Conservation (phyloP, 1,140 invertebrate genomes). For the Scaptomyza pallida region DNA sequence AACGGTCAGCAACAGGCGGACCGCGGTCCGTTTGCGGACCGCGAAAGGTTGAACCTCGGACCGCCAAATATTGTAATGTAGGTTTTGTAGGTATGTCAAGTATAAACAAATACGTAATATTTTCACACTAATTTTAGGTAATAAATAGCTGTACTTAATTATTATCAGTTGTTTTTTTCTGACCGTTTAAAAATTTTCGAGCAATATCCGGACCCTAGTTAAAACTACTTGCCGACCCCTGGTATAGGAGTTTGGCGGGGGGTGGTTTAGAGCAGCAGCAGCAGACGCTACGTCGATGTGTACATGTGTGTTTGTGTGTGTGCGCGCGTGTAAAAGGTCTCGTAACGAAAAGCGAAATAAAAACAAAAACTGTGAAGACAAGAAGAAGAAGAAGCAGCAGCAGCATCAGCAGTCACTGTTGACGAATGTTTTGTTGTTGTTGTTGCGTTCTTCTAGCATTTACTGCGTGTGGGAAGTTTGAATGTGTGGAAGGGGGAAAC, state of each 20-base stretch:
- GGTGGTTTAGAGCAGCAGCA: constrained; percentile 13
- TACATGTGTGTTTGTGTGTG: constrained; percentile 66
- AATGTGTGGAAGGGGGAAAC: background rate
- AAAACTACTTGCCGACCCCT: too few relatives aligned
- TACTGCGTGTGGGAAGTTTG: constrained; percentile 10
- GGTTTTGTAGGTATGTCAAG: too few relatives aligned
- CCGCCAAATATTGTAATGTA: too few relatives aligned
- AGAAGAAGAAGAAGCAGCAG: constrained; percentile 50
- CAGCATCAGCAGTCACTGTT: constrained; percentile 33
- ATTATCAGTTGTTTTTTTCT: too few relatives aligned
- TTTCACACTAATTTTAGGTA: too few relatives aligned
- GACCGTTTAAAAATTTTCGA: too few relatives aligned
- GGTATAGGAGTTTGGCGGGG: background rate
- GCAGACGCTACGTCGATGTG: constrained; percentile 34
- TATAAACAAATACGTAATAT: too few relatives aligned
- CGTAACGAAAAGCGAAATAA: constrained; percentile 78
- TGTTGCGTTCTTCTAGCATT: constrained; percentile 28
- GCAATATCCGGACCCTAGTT: too few relatives aligned
- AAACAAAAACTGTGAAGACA: constrained; percentile 74
- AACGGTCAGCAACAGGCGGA: too few relatives aligned
- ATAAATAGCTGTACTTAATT: too few relatives aligned
- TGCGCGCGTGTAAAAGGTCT: constrained; percentile 71
- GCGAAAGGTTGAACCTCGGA: too few relatives aligned
- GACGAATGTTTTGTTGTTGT: constrained; percentile 32
- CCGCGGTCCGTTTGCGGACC: too few relatives aligned